phyloP scores from a whole-genome alignment of 2,888 invertebrate genomes.

The Eupithecia insigniata region DNA sequence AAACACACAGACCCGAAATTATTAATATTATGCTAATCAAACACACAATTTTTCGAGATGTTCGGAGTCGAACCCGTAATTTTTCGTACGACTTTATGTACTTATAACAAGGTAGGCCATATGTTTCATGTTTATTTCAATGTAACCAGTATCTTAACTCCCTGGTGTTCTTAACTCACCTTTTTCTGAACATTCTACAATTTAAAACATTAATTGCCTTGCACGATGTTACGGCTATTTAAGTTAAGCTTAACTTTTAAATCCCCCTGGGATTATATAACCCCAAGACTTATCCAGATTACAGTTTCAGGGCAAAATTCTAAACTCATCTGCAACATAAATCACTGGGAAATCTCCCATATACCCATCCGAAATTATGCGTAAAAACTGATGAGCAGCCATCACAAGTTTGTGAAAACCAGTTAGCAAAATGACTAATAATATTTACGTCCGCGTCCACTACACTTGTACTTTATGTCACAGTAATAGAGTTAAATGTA shows the following conservation, averaged over 20 bases:
- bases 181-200: neutral
- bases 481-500: slow-evolving; percentile 25
- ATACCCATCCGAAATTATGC: slow-evolving; percentile 8
- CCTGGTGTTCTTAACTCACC: neutral
- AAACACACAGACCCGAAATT: neutral
- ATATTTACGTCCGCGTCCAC: slow-evolving; percentile 20
- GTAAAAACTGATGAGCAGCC: slow-evolving; percentile 24
- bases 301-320: slow-evolving; percentile 1
- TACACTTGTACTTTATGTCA: slow-evolving; percentile 14
- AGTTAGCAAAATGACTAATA: slow-evolving; percentile 30
- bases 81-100: too few relatives aligned
- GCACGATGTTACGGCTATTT: slow-evolving; percentile 2
- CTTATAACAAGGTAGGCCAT: too few relatives aligned
- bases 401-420: slow-evolving; percentile 29
- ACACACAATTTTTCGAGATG: neutral
- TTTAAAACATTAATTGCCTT: neutral
- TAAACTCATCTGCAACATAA: slow-evolving; percentile 8
- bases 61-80: neutral
- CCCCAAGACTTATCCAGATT: slow-evolving; percentile 9
- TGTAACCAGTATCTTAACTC: neutral
- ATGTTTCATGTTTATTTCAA: neutral
- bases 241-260: neutral
- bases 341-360: slow-evolving; percentile 5
- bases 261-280: neutral
- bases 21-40: neutral